phyloP scores from a whole-genome alignment of 2,113 vertebrate species.

The Nestor notabilis region DNA sequence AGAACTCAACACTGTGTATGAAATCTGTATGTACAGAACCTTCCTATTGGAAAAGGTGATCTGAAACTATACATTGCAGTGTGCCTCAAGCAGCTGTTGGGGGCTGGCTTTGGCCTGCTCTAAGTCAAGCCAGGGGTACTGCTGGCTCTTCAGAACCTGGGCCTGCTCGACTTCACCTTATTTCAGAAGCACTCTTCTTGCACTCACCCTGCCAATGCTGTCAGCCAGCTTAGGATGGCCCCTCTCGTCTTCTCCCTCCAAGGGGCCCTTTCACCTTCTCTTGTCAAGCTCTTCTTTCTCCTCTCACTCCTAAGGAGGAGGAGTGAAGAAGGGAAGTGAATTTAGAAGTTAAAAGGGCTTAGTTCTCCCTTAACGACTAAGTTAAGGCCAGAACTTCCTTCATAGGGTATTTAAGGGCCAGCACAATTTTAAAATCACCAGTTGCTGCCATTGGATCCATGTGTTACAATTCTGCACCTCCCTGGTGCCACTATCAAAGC shows the following conservation, averaged over 20 bases:
- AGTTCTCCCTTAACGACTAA: not conserved
- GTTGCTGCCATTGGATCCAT: not conserved
- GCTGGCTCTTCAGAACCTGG: not conserved
- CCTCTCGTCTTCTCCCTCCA: not conserved
- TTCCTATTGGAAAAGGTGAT: not conserved
- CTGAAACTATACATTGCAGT: accelerated
- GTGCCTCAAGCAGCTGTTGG: not conserved
- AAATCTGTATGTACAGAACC: not conserved
- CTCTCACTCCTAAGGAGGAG: not conserved
- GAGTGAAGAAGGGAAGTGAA: not conserved
- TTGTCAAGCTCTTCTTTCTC: not conserved
- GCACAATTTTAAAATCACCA: not conserved
- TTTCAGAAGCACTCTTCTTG: not conserved
- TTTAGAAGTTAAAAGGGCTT: not conserved
- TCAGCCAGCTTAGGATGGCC: not conserved
- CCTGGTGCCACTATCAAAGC: not conserved
- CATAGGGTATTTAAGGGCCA: no score
- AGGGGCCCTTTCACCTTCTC: not conserved
- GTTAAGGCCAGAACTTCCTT: not conserved
- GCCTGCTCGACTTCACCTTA: not conserved
- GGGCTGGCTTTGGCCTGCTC: no score
- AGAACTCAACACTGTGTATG: not conserved
- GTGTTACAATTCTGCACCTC: not conserved
- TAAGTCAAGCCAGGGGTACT: not conserved
- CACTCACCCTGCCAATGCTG: not conserved